These are phyloP conservation scores for Aurelia aurita DNA, from an alignment of 30 jellyfish, hydroid and myxozoan species.

Conservation along the genomic window DNA sequence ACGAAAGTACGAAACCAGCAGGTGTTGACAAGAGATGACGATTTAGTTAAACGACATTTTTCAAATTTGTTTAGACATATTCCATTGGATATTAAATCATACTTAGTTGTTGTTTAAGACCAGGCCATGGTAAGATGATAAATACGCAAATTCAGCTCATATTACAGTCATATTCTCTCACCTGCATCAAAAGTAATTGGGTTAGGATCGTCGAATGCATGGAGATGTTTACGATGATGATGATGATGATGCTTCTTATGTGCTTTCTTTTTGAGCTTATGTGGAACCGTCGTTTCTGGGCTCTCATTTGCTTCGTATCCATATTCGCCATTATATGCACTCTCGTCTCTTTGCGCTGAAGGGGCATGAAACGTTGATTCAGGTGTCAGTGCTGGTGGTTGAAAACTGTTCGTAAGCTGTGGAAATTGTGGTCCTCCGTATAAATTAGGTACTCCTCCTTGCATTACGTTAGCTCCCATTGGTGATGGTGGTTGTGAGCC, in stretches of 20 bases:
- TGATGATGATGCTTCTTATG: slow-evolving; percentile 67
- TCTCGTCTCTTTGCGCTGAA: slow-evolving; percentile 63
- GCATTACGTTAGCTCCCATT: slow-evolving; percentile 48
- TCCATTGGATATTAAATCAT: no score
- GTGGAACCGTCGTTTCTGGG: slow-evolving; percentile 69
- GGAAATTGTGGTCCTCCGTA: slow-evolving; percentile 61
- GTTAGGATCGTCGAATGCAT: background rate
- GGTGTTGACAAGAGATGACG: no score
- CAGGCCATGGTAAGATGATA: no score
- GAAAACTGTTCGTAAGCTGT: slow-evolving; percentile 4
- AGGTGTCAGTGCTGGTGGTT: slow-evolving; percentile 44
- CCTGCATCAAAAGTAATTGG: no score
- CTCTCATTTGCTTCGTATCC: slow-evolving; percentile 55
- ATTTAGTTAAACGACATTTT: no score
- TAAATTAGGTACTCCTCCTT: slow-evolving; percentile 15
- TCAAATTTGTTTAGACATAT: no score
- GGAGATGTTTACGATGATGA: slow-evolving; percentile 54
- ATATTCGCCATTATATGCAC: slow-evolving; percentile 24
- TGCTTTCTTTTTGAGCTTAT: slow-evolving; percentile 48
- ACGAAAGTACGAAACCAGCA: no score
- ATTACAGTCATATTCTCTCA: background rate
- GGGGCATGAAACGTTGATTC: slow-evolving; percentile 30
- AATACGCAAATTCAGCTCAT: background rate
- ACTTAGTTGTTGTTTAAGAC: no score
- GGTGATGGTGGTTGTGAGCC: slow-evolving; percentile 76